These are phyloP conservation scores for Aphidoletes aphidimyza DNA, from an alignment of 2,888 invertebrate species.

Conservation along the genomic window DNA sequence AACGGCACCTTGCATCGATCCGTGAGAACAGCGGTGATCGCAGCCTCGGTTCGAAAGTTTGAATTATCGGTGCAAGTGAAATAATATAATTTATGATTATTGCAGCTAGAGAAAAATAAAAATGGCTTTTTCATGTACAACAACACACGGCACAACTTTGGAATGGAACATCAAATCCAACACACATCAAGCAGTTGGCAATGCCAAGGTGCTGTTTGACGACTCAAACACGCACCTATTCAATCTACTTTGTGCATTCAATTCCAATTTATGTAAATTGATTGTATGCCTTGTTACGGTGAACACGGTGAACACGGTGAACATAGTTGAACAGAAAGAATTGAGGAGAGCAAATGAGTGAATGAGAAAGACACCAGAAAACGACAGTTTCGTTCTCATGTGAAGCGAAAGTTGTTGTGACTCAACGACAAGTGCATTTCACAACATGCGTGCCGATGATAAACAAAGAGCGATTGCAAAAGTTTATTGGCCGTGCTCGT, in stretches of 20 bases:
- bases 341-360: neutral
- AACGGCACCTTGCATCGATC: too few relatives aligned
- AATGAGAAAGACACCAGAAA: neutral
- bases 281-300: neutral
- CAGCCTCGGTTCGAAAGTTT: neutral
- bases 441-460: neutral
- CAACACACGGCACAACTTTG: neutral
- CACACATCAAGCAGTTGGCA: too few relatives aligned
- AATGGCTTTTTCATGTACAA: neutral
- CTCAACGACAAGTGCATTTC: constrained; percentile 42
- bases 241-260: constrained; percentile 43
- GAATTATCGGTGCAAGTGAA: neutral
- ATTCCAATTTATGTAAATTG: constrained; percentile 19
- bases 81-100: constrained; percentile 42
- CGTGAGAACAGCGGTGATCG: neutral
- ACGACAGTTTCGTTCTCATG: constrained; percentile 28
- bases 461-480: too few relatives aligned
- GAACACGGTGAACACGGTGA: too few relatives aligned
- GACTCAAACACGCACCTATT: neutral
- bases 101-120: neutral
- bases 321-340: too few relatives aligned
- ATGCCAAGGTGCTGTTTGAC: constrained; percentile 18
- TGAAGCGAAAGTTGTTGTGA: constrained; percentile 46
- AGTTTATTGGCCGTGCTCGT: too few relatives aligned
- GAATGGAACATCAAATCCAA: neutral